Conservation (phyloP, 2,113 vertebrate genomes). For the Lota lota region DNA sequence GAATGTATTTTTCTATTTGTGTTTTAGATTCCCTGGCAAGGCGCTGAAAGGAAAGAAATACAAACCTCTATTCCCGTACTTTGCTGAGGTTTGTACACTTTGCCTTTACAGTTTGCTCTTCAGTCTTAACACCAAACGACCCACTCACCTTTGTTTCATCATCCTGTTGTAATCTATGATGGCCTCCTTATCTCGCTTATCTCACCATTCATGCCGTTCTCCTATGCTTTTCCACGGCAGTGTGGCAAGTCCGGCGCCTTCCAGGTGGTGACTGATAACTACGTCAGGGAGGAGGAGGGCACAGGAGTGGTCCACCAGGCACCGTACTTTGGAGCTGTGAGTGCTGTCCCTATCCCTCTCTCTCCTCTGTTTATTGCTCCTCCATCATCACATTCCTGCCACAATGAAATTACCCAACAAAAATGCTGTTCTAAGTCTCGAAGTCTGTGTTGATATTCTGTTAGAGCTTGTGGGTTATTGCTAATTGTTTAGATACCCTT, state of each 20-base stretch:
- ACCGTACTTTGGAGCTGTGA: constrained; percentile 96
- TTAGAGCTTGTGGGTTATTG: constrained; percentile 28
- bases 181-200: not conserved
- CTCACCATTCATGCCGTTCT: constrained; percentile 14
- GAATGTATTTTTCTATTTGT: constrained; percentile 7
- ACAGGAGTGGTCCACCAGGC: constrained; percentile 96
- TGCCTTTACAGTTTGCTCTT: constrained; percentile 11
- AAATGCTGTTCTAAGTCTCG: too few relatives aligned
- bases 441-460: too few relatives aligned
- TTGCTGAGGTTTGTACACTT: constrained; percentile 81
- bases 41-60: constrained; percentile 91
- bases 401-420: not conserved
- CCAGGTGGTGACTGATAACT: constrained; percentile 84
- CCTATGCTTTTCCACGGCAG: constrained; percentile 57
- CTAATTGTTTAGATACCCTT: constrained; percentile 40
- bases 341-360: constrained; percentile 50
- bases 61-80: constrained; percentile 91
- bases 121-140: not conserved
- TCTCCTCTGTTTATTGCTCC: not conserved
- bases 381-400: not conserved
- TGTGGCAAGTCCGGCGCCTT: constrained; percentile 85
- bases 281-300: constrained; percentile 93
- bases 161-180: not conserved
- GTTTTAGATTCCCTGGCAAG: constrained; percentile 86
- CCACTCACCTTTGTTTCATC: constrained; percentile 15